A percentile compares a stretch with the other conserved stretches of the same genome.
Conservation (phyloP, 2,888 invertebrate species). For the Ectemnius cavifrons region DNA sequence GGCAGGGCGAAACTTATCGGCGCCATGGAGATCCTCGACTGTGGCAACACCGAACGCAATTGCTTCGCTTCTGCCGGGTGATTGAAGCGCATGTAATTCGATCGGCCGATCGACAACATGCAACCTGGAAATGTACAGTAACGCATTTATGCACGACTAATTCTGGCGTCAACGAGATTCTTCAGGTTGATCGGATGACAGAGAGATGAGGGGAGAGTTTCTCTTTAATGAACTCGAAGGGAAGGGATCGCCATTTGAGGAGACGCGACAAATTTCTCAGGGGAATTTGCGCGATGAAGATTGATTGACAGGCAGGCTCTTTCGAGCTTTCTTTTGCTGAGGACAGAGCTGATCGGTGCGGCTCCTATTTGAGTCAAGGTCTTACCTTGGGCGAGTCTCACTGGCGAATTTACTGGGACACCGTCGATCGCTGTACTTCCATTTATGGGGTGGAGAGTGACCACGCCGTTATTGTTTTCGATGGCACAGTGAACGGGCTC, state of each 20-base stretch:
- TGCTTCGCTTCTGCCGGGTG: conserved; percentile 93
- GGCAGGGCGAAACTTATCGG: conserved; percentile 83
- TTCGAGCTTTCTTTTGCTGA: conserved; percentile 13
- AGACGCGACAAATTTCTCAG: not conserved
- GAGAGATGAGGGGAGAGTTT: not conserved
- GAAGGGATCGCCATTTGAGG: not conserved
- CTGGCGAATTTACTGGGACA: conserved; percentile 84
- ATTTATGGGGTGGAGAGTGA: conserved; percentile 89
- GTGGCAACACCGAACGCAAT: conserved; percentile 90
- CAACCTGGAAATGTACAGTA: conserved; percentile 82
- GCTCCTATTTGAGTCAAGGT: conserved; percentile 55
- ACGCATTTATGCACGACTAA: conserved; percentile 5
- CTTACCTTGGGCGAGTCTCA: conserved; percentile 89
- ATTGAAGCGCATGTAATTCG: conserved; percentile 95
- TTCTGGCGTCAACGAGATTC: not conserved
- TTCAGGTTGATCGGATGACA: not conserved
- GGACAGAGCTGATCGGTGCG: conserved; percentile 11
- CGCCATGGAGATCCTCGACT: conserved; percentile 88
- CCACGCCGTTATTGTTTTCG: conserved; percentile 90
- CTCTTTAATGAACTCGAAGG: not conserved
- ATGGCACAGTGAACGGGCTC: conserved; percentile 92
- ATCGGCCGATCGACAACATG: conserved; percentile 94
- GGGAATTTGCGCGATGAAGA: not conserved
- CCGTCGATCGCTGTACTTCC: conserved; percentile 88
- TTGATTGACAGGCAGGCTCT: conserved; percentile 11